Evolutionary conservation across 1,140 invertebrate genomes (phyloP).

Genomic region (Eupristina koningsbergeri): DNA sequence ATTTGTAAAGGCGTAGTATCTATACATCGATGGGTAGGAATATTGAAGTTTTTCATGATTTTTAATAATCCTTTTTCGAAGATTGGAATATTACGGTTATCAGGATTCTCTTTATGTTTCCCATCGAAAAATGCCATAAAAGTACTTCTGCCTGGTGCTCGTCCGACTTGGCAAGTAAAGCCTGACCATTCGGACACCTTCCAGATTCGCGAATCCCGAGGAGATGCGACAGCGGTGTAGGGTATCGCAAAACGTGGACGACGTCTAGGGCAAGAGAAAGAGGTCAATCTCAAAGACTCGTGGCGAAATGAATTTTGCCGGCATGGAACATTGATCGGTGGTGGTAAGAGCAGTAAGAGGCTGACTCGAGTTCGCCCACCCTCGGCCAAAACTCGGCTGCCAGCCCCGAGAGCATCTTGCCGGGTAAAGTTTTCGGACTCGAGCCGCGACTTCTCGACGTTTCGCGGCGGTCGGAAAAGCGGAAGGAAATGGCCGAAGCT

Average conservation of each 20-base stretch:
- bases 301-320: conserved; percentile 33
- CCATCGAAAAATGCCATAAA: no score
- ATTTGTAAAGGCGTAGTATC: not conserved
- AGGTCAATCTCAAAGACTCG: conserved; percentile 35
- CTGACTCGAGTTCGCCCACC: not conserved
- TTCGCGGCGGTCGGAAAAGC: not conserved
- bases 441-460: conserved; percentile 25
- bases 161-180: conserved; percentile 2
- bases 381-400: conserved; percentile 3
- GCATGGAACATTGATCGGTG: conserved; percentile 24
- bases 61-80: not conserved
- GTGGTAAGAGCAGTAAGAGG: not conserved
- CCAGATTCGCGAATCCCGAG: not conserved
- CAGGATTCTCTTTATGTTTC: not conserved
- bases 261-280: not conserved
- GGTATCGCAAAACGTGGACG: not conserved
- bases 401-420: conserved; percentile 23
- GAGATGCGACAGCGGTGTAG: not conserved
- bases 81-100: not conserved
- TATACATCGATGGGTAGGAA: not conserved
- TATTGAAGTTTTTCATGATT: not conserved
- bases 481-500: not conserved
- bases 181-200: not conserved
- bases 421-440: conserved; percentile 38
- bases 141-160: not conserved